Evolutionary conservation across 2,888 invertebrate genomes (phyloP).

Genomic region (Drosophila lacicola): DNA sequence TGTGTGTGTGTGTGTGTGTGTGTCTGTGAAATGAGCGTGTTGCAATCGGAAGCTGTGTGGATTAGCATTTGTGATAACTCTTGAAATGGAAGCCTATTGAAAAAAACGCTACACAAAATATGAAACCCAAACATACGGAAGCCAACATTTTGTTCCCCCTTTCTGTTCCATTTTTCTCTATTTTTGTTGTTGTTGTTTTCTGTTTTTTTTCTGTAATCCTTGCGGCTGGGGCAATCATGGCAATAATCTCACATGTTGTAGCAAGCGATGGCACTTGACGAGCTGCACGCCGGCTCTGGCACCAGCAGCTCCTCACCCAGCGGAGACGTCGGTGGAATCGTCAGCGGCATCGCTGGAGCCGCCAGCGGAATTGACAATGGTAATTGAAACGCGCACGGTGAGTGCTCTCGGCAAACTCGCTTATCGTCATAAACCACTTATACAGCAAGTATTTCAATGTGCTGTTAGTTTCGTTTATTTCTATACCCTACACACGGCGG

Average conservation of each 20-base stretch:
- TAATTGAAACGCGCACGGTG: slow-evolving; percentile 67
- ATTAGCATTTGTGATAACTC: slow-evolving; percentile 43
- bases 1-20: neutral
- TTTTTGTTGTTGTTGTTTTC: slow-evolving; percentile 3
- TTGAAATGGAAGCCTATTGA: slow-evolving; percentile 28
- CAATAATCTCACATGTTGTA: slow-evolving; percentile 60
- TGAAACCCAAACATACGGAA: slow-evolving; percentile 16
- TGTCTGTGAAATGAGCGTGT: slow-evolving; percentile 12
- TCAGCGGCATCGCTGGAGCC: slow-evolving; percentile 14
- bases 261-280: slow-evolving; percentile 50
- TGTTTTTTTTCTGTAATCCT: slow-evolving; percentile 46
- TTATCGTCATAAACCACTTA: slow-evolving; percentile 79
- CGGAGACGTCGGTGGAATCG: slow-evolving; percentile 5
- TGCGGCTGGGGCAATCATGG: slow-evolving; percentile 59
- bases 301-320: slow-evolving; percentile 11
- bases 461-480: slow-evolving; percentile 45
- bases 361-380: slow-evolving; percentile 65
- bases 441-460: slow-evolving; percentile 54
- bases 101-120: slow-evolving; percentile 20
- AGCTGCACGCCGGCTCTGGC: slow-evolving; percentile 19
- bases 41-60: slow-evolving; percentile 40
- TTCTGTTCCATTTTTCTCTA: slow-evolving; percentile 5
- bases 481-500: slow-evolving; percentile 12
- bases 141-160: slow-evolving; percentile 7
- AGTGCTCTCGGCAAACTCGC: slow-evolving; percentile 62